Percentiles rank a stretch among this genome's conserved stretches.
Conservation (phyloP, 2,888 invertebrate genomes). For the Cheilosia impressa region DNA sequence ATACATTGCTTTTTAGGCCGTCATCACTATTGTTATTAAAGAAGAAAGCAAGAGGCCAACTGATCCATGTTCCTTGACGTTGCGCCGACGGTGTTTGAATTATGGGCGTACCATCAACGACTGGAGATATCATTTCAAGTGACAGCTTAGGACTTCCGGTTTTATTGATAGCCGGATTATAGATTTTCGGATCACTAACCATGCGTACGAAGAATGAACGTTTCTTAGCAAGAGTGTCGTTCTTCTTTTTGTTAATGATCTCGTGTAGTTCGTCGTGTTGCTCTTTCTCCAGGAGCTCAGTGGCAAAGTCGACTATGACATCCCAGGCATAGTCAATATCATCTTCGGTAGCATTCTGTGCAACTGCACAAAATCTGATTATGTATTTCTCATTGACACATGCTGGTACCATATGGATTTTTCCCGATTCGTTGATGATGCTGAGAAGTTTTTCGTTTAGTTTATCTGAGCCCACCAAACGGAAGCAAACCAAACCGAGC, state of each 20-base stretch:
- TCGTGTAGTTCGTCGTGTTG: slow-evolving; percentile 89
- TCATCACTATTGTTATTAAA: slow-evolving; percentile 89
- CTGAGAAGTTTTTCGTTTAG: slow-evolving; percentile 96
- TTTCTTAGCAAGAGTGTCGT: slow-evolving; percentile 93
- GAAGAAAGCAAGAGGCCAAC: slow-evolving; percentile 95
- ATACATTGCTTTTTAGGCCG: slow-evolving; percentile 88
- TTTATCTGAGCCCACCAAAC: slow-evolving; percentile 90
- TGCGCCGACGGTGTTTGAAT: slow-evolving; percentile 82
- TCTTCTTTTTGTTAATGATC: slow-evolving; percentile 89
- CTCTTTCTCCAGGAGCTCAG: slow-evolving; percentile 90
- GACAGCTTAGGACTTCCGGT: slow-evolving; percentile 86
- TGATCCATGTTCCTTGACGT: slow-evolving; percentile 92
- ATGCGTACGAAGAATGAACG: slow-evolving; percentile 98
- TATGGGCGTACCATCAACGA: slow-evolving; percentile 79
- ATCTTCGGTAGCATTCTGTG: slow-evolving; percentile 93
- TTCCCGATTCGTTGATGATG: slow-evolving; percentile 96
- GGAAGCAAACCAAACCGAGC: slow-evolving; percentile 96
- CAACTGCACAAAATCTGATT: slow-evolving; percentile 96
- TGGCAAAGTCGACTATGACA: slow-evolving; percentile 91
- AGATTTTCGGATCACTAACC: slow-evolving; percentile 98
- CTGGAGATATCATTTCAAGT: slow-evolving; percentile 82
- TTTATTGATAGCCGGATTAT: slow-evolving; percentile 95
- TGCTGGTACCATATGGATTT: slow-evolving; percentile 98
- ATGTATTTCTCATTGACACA: slow-evolving; percentile 94
- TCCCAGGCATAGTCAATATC: slow-evolving; percentile 95